Conservation (phyloP, 2,113 vertebrate genomes). For the Rhombomys opimus region DNA sequence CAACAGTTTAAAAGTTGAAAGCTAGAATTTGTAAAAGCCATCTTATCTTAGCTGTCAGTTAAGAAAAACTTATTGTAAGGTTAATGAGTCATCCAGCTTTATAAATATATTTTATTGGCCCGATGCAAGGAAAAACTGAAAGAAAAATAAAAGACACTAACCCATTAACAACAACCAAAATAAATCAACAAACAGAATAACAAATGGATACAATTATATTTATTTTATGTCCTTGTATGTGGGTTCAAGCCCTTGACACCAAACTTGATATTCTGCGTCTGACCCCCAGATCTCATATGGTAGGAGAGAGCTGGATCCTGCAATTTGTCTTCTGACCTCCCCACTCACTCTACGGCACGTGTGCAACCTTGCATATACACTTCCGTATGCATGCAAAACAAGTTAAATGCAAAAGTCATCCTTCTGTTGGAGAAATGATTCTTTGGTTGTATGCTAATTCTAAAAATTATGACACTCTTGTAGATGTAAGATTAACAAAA, state of each 20-base stretch:
- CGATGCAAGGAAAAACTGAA: too few relatives aligned
- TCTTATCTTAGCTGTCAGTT: not conserved
- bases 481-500: not conserved
- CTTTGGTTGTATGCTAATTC: not conserved
- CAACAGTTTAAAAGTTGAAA: not conserved
- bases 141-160: not conserved
- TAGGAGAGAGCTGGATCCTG: not conserved
- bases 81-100: not conserved
- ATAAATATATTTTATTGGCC: not conserved
- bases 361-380: not conserved
- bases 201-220: not conserved
- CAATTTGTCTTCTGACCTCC: not conserved
- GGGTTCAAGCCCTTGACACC: not conserved
- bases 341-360: not conserved
- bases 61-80: not conserved
- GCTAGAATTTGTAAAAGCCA: not conserved
- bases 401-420: not conserved
- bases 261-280: not conserved
- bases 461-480: not conserved
- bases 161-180: not conserved
- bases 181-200: not conserved
- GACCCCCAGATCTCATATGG: too few relatives aligned
- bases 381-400: not conserved
- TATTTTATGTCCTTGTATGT: not conserved
- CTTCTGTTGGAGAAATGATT: not conserved